phyloP scores from a whole-genome alignment of 1,140 invertebrate species.

The Carcinoscorpius rotundicauda region DNA sequence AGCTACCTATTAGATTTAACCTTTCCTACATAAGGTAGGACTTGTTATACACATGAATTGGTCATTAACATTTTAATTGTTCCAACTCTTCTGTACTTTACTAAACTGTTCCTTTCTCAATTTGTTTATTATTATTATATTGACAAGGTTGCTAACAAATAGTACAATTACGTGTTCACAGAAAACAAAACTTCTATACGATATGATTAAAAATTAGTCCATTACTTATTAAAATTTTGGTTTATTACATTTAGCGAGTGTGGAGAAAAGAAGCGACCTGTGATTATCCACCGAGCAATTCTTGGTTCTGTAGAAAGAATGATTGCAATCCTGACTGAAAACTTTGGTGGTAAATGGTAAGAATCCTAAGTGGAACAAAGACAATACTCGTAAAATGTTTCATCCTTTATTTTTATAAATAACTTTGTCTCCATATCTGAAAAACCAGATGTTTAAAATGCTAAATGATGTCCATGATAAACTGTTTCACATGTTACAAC shows the following conservation, averaged over 20 bases:
- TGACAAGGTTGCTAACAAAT: too few species aligned
- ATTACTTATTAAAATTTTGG: not conserved
- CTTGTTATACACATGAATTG: not conserved
- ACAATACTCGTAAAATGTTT: too few species aligned
- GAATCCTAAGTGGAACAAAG: too few species aligned
- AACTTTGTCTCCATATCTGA: too few species aligned
- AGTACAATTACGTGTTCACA: not conserved
- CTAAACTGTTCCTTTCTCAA: not conserved
- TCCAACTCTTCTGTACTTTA: slow-evolving; percentile 20
- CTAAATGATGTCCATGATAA: too few species aligned
- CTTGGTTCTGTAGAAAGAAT: slow-evolving; percentile 95
- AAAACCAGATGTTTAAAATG: too few species aligned
- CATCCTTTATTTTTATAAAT: too few species aligned
- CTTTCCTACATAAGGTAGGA: slow-evolving; percentile 61
- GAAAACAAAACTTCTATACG: not conserved
- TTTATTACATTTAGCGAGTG: slow-evolving; percentile 47
- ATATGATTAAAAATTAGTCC: not conserved
- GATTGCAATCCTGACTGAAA: slow-evolving; percentile 95
- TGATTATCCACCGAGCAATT: slow-evolving; percentile 96
- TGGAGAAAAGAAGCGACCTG: slow-evolving; percentile 79
- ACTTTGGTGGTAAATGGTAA: slow-evolving; percentile 90
- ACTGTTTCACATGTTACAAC: too few species aligned
- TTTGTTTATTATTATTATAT: slow-evolving; percentile 1
- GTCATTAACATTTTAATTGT: too few species aligned
- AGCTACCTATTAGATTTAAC: slow-evolving; percentile 85